These are phyloP conservation scores for Zonitis immaculata DNA, from an alignment of 2,888 invertebrate species.

Conservation along the genomic window DNA sequence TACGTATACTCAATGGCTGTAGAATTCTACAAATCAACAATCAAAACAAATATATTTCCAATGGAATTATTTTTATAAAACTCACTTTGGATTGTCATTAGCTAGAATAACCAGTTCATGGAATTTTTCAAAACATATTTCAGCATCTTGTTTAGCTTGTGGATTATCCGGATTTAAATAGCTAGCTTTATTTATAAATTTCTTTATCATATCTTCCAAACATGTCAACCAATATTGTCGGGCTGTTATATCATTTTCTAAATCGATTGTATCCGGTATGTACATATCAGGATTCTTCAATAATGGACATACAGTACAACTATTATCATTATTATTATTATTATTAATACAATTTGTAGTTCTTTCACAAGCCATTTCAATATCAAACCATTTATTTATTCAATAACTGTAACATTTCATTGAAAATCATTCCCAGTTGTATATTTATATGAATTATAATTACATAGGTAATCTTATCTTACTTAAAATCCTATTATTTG, in stretches of 20 bases:
- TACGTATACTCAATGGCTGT: constrained; percentile 82
- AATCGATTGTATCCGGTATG: constrained; percentile 87
- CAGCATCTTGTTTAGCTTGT: constrained; percentile 73
- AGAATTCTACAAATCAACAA: constrained; percentile 28
- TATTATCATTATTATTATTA: no score
- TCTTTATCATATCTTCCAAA: constrained; percentile 79
- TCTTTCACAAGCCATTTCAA: no score
- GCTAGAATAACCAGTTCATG: constrained; percentile 72
- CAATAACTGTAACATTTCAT: no score
- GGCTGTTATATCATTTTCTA: constrained; percentile 79
- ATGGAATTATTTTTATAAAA: not conserved
- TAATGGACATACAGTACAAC: no score
- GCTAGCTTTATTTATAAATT: constrained; percentile 79
- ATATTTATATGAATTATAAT: no score
- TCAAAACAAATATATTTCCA: not conserved
- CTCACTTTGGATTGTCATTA: constrained; percentile 75
- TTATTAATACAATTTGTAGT: no score
- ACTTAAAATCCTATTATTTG: no score
- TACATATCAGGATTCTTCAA: constrained; percentile 74
- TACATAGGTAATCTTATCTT: no score
- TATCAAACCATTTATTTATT: no score
- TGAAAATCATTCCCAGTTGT: no score
- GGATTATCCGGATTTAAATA: constrained; percentile 70
- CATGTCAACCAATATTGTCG: constrained; percentile 89
- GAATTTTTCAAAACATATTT: constrained; percentile 78